phyloP scores from a whole-genome alignment of 2,888 invertebrate species.

The Dinocampus coccinellae region DNA sequence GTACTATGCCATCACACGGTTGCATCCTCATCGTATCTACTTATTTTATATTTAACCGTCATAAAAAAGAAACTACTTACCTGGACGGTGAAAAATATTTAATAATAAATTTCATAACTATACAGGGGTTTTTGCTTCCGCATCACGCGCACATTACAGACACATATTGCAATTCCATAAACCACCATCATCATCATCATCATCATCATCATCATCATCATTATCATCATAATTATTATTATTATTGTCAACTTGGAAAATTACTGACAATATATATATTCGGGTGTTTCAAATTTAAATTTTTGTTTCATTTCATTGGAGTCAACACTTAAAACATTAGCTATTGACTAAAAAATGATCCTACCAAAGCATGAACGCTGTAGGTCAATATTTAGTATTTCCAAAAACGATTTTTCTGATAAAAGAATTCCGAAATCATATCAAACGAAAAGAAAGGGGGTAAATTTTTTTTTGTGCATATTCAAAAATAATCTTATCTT shows the following conservation, averaged over 20 bases:
- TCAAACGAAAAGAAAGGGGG: too few species aligned
- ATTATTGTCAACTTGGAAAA: background rate
- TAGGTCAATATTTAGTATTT: too few species aligned
- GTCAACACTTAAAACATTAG: too few species aligned
- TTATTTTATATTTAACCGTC: conserved; percentile 69
- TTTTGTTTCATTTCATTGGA: too few species aligned
- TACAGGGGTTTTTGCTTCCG: conserved; percentile 28
- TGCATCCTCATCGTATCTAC: conserved; percentile 57
- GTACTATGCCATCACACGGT: conserved; percentile 51
- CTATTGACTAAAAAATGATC: too few species aligned
- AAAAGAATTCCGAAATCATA: too few species aligned
- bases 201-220: background rate
- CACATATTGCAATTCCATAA: conserved; percentile 4
- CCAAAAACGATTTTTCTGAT: too few species aligned
- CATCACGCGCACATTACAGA: background rate
- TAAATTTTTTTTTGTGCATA: too few species aligned
- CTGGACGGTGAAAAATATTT: conserved; percentile 61
- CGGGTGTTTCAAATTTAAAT: too few species aligned
- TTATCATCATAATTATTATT: background rate
- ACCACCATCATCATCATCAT: background rate
- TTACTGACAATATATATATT: background rate
- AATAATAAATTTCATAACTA: conserved; percentile 60
- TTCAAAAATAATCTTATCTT: too few species aligned
- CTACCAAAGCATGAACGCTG: too few species aligned
- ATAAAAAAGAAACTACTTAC: conserved; percentile 68